Conservation (phyloP, 2,113 vertebrate species). For the Hydrolagus affinis region DNA sequence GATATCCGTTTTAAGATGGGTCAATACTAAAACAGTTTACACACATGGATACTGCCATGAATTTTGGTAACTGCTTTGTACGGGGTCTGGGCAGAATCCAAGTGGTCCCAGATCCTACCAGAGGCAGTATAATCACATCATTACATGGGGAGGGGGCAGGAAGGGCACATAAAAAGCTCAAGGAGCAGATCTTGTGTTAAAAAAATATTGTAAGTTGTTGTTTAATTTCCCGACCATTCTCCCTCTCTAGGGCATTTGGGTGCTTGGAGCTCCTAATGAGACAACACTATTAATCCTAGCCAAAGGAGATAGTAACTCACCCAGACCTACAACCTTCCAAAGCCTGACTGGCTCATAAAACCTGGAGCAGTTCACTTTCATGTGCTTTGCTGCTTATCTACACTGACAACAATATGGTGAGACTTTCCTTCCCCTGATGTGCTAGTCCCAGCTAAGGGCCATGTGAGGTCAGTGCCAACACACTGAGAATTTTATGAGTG, state of each 20-base stretch:
- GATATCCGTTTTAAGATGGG: not conserved
- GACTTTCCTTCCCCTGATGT: conserved; percentile 61
- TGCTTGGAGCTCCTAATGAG: conserved; percentile 59
- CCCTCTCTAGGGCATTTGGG: conserved; percentile 47
- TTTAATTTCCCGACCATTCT: conserved; percentile 53
- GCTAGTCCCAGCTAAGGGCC: conserved; percentile 56
- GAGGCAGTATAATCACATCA: conserved; percentile 17
- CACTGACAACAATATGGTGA: conserved; percentile 66
- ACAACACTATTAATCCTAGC: conserved; percentile 58
- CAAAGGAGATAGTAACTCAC: conserved; percentile 55
- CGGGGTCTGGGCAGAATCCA: not conserved
- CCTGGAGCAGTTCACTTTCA: conserved; percentile 62
- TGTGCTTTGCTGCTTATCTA: conserved; percentile 64
- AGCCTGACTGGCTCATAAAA: conserved; percentile 52
- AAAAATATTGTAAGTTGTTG: conserved; percentile 36
- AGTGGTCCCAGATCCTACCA: not conserved
- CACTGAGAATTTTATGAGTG: conserved; percentile 54
- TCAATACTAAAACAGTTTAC: not conserved
- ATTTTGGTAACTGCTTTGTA: not conserved
- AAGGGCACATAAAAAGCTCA: not conserved
- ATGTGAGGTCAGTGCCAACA: conserved; percentile 48
- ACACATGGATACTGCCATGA: not conserved
- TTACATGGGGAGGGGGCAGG: not conserved
- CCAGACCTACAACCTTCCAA: conserved; percentile 50
- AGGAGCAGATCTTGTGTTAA: not conserved